Conservation (phyloP, 2,113 vertebrate genomes). For the Corynorhinus townsendii region DNA sequence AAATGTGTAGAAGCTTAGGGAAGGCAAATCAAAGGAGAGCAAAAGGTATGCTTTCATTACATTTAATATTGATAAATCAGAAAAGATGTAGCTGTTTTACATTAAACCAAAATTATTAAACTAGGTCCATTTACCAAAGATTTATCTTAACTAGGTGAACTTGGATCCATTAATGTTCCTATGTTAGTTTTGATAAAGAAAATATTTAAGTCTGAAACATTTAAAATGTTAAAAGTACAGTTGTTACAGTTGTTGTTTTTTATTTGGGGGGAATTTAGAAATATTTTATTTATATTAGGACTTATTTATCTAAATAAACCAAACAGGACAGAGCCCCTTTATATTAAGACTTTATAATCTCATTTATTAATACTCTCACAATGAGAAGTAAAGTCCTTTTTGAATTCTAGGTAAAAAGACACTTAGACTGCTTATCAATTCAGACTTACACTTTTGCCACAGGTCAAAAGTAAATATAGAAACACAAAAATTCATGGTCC, state of each 20-base stretch:
- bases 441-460: background rate
- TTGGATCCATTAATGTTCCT: background rate
- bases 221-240: background rate
- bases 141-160: constrained; percentile 24
- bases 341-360: background rate
- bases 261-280: background rate
- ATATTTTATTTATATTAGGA: background rate
- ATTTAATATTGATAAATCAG: background rate
- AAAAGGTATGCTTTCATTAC: background rate
- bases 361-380: constrained; percentile 15
- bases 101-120: background rate
- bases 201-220: background rate
- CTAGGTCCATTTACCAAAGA: background rate
- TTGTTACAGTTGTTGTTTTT: background rate
- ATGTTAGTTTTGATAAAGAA: background rate
- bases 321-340: background rate
- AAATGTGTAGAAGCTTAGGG: background rate
- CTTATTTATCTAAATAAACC: background rate
- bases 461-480: background rate
- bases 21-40: background rate
- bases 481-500: background rate
- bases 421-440: background rate
- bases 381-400: background rate
- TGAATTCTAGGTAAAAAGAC: background rate
- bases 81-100: background rate